phyloP scores from a whole-genome alignment of 2,113 vertebrate species.

The Rhipidura dahli region DNA sequence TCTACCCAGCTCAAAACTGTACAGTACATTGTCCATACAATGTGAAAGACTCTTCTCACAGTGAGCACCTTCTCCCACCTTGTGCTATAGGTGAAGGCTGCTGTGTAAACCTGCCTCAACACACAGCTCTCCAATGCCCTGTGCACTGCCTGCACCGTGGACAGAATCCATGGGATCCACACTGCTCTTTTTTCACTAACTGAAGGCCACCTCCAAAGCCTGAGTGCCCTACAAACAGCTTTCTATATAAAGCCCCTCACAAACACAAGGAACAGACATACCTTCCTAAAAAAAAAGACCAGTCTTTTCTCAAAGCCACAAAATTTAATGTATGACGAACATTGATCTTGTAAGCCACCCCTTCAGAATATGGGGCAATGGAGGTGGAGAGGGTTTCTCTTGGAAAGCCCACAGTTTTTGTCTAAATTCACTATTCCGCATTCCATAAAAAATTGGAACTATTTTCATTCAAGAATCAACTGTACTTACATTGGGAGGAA shows the following conservation, averaged over 20 bases:
- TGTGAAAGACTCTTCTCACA: not conserved
- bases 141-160: not conserved
- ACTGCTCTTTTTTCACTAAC: not conserved
- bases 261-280: not conserved
- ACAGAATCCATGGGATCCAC: not conserved
- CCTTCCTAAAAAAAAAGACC: not conserved
- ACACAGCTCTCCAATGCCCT: not conserved
- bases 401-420: not conserved
- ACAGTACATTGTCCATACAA: not conserved
- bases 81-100: not conserved
- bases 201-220: not conserved
- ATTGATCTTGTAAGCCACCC: not conserved
- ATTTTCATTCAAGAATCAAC: not conserved
- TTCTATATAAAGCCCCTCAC: not conserved
- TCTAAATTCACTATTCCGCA: not conserved
- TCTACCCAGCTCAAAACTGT: not conserved
- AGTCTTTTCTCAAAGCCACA: not conserved
- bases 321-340: not conserved
- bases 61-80: not conserved
- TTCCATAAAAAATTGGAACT: not conserved
- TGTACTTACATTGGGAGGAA: not conserved
- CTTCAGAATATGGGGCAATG: not conserved
- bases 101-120: not conserved
- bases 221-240: not conserved
- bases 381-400: not conserved